Percentiles rank a stretch among this genome's conserved stretches.
Evolutionary conservation across 2,888 invertebrate genomes (phyloP).

Genomic region (Formica aserva): DNA sequence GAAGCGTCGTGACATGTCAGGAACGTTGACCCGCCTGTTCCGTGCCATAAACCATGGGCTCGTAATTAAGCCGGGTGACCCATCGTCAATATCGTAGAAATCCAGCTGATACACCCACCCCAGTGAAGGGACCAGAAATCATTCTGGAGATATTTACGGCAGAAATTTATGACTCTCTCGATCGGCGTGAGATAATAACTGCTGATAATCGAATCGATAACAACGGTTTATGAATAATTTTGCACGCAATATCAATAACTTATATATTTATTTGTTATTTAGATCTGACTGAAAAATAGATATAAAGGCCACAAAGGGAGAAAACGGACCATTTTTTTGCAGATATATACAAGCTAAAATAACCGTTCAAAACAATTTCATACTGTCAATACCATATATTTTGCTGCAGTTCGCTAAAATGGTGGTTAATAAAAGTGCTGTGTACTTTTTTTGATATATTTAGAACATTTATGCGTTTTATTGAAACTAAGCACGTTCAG

Average conservation of each 20-base stretch:
- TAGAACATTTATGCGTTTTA: conserved; percentile 12
- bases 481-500: conserved; percentile 35
- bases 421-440: conserved; percentile 35
- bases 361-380: conserved; percentile 28
- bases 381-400: conserved; percentile 31
- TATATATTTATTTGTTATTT: conserved; percentile 23
- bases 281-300: conserved; percentile 10
- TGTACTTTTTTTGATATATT: conserved; percentile 8
- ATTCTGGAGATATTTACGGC: conserved; percentile 39
- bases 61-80: conserved; percentile 55
- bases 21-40: conserved; percentile 53
- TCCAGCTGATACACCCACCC: conserved; percentile 1
- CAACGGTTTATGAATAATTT: conserved; percentile 19
- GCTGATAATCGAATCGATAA: conserved; percentile 35
- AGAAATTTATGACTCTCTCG: conserved; percentile 37
- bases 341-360: conserved; percentile 20
- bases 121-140: conserved; percentile 34
- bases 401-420: conserved; percentile 24
- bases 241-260: background rate
- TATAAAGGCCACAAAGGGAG: background rate
- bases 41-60: conserved; percentile 53
- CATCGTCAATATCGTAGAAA: conserved; percentile 12
- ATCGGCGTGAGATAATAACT: conserved; percentile 39
- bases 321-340: conserved; percentile 18
- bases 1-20: conserved; percentile 53